Evolutionary conservation across 2,888 invertebrate genomes (phyloP).

Genomic region (Malacosoma neustria): DNA sequence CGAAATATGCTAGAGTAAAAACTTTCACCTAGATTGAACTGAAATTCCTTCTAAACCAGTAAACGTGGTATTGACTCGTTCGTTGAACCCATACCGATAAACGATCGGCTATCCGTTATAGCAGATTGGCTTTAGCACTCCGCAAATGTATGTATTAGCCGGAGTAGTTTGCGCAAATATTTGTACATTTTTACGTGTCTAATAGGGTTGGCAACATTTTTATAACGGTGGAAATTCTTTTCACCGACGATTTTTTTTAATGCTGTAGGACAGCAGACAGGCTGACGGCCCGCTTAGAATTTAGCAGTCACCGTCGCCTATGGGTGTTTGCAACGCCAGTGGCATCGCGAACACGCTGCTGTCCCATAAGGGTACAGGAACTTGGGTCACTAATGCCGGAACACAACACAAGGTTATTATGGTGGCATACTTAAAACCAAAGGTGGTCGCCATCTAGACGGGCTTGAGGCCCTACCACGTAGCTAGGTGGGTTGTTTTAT

Average conservation of each 20-base stretch:
- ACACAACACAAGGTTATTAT: background rate
- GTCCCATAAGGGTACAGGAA: background rate
- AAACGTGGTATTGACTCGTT: background rate
- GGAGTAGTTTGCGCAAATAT: constrained; percentile 12
- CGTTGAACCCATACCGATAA: background rate
- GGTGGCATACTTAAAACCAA: background rate
- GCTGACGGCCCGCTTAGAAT: background rate
- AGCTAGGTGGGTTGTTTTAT: background rate
- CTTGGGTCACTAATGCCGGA: background rate
- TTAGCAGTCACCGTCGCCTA: background rate
- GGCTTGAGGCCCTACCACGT: no score
- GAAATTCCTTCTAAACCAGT: background rate
- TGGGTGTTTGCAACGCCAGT: background rate
- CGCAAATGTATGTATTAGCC: constrained; percentile 8
- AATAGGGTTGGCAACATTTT: constrained; percentile 11
- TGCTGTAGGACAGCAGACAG: background rate
- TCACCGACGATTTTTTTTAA: background rate
- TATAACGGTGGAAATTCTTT: no score
- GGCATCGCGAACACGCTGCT: background rate
- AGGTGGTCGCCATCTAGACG: background rate
- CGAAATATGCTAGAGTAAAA: no score
- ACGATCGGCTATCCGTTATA: background rate
- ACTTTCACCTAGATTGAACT: background rate
- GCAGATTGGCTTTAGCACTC: constrained; percentile 16
- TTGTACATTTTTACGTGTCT: constrained; percentile 16